Base-by-base conservation (phyloP, 2,888 invertebrate genomes). In the Lissonota sp. region DNA sequence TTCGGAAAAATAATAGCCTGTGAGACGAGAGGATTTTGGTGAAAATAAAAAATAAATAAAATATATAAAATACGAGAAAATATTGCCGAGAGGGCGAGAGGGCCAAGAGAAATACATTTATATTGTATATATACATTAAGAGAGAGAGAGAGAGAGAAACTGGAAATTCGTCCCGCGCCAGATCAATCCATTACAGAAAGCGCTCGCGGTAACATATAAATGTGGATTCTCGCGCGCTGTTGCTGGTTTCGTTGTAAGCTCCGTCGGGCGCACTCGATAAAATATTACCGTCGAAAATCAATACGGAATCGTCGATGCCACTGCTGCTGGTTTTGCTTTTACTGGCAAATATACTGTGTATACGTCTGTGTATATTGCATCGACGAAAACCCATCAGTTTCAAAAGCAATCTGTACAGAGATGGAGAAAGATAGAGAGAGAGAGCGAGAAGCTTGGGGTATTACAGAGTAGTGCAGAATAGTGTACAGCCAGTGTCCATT, bases 211-310 rank as follows among this genome's bases (percentile, higher is more conserved):
- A 6, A 12, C 63, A 70, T 60, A 72, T 46, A 53, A 71, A 80
- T 77, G 66, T 71, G 77, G 51, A 57, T 12, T 42, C 53, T 49
- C 46, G 6, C 46, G 6, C 53, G 14, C 49, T 66, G 67, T 12
- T 69, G 60, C 64, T 77, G 55, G 53, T 67, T 26, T 26, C 26
- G 26, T 26, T 37, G 63, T 77, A 73, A 74, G 74, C 66, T 12
- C 70, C 12, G 60, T 39, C 42, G 46, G 53, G 53, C 26, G 60
- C 70, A 78, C 81, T 77, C 73, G 74, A 81, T 78, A 77, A 78
- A 81, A 81, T 78, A 81, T 81, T 71, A 74, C 70, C 66, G 74
- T 71, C 57, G 81, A 81, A 81, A 78, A 81, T 81, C 80, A 77
- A 81, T 81, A 74, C 74, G n/a, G 73, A 66, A 77, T 74, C 58